Evolutionary conservation across 2,113 vertebrate species (phyloP).

Genomic region (Tupaia chinensis): DNA sequence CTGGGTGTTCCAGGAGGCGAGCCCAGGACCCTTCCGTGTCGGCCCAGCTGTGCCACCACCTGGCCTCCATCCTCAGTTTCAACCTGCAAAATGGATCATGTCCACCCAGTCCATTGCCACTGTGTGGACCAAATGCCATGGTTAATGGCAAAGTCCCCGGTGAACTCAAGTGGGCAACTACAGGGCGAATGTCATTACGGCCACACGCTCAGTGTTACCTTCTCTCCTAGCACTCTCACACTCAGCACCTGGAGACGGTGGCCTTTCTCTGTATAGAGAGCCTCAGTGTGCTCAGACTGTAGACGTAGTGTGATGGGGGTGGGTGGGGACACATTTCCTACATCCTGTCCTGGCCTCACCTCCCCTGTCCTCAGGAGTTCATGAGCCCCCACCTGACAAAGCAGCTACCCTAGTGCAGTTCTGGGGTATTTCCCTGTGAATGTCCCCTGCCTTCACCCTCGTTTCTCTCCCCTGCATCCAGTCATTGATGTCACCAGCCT

Average conservation of each 20-base stretch:
- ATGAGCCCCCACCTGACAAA: background rate
- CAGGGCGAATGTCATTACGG: background rate
- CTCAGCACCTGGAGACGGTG: background rate
- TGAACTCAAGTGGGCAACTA: background rate
- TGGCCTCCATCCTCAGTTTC: background rate
- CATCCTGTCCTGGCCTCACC: background rate
- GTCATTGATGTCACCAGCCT: background rate
- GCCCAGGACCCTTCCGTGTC: no score
- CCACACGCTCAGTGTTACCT: background rate
- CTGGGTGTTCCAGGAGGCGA: no score
- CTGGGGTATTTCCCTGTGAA: background rate
- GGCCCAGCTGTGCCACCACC: no score
- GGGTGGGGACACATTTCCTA: background rate
- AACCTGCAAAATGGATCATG: background rate
- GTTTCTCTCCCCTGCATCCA: background rate
- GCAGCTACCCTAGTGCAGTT: background rate
- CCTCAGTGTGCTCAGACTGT: background rate
- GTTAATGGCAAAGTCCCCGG: background rate
- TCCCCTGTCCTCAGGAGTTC: background rate
- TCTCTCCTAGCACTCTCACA: background rate
- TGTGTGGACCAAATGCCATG: background rate
- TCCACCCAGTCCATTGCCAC: background rate
- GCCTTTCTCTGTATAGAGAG: background rate
- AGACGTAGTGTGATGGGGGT: background rate
- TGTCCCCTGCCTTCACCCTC: accelerated